These are phyloP conservation scores for Limnephilus rhombicus DNA, from an alignment of 2,888 invertebrate genomes.

Conservation along the genomic window DNA sequence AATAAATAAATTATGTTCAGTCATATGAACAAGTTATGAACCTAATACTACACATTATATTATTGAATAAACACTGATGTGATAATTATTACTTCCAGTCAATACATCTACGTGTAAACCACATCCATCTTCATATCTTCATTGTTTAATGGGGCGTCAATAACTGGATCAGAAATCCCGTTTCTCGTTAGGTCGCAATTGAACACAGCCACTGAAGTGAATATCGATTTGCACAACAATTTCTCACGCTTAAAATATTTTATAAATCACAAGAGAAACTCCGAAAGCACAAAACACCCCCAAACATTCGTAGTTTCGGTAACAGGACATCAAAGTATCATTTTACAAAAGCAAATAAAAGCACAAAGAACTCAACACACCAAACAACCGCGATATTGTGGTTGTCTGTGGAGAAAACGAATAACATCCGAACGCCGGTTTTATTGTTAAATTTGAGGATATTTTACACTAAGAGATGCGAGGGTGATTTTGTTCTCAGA, in stretches of 20 bases:
- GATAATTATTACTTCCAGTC: too few relatives aligned
- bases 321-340: slow-evolving; percentile 50
- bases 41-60: too few relatives aligned
- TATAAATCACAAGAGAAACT: neutral
- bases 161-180: neutral
- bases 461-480: neutral
- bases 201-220: neutral
- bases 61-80: too few relatives aligned
- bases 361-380: slow-evolving; percentile 40
- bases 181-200: neutral
- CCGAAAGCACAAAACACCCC: neutral
- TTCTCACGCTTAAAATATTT: neutral
- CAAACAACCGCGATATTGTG: slow-evolving; percentile 50
- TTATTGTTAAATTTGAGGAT: slow-evolving; percentile 16
- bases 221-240: neutral
- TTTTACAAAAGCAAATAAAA: slow-evolving; percentile 41
- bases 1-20: too few relatives aligned
- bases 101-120: too few relatives aligned
- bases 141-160: too few relatives aligned
- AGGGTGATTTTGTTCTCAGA: neutral
- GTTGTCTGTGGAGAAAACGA: slow-evolving; percentile 30
- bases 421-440: slow-evolving; percentile 43
- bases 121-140: too few relatives aligned
- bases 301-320: slow-evolving; percentile 35
- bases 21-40: too few relatives aligned